A percentile compares a stretch with the other conserved stretches of the same genome.
phyloP scores from a whole-genome alignment of 2,888 invertebrate species.

The Neria commutata region DNA sequence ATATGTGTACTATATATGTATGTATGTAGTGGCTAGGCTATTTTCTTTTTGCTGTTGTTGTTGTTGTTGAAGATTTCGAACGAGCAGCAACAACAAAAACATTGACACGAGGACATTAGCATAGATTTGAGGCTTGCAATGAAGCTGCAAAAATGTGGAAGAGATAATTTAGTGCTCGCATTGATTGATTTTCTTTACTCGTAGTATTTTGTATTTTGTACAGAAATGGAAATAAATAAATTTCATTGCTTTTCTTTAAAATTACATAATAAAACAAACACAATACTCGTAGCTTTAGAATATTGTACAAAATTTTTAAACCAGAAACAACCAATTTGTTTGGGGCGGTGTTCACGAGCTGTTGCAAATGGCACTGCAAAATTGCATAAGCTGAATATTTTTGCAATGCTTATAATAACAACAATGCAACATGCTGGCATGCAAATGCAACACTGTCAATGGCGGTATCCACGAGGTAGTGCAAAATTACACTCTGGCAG shows the following conservation, averaged over 20 bases:
- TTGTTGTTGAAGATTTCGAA: not conserved
- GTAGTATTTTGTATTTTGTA: not conserved
- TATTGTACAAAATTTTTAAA: constrained; percentile 23
- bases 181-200: not conserved
- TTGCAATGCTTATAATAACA: no score
- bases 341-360: no score
- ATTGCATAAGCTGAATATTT: no score
- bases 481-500: not conserved
- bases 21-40: not conserved
- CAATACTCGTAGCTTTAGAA: constrained; percentile 9
- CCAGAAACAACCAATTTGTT: no score
- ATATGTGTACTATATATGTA: not conserved
- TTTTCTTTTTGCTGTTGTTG: not conserved
- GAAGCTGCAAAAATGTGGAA: constrained; percentile 37
- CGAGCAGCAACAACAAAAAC: not conserved
- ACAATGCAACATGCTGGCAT: no score
- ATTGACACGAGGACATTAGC: constrained; percentile 1
- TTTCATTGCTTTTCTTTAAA: not conserved
- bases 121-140: constrained; percentile 41
- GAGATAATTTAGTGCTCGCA: not conserved
- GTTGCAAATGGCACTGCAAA: no score
- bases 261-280: not conserved
- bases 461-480: no score
- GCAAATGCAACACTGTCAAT: no score
- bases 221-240: not conserved